Evolutionary conservation across 2,797 vertebrate genomes (phyloP), one percentile per base, ranked within the genome.

Genomic region (Sphenopsis melanotis): DNA sequence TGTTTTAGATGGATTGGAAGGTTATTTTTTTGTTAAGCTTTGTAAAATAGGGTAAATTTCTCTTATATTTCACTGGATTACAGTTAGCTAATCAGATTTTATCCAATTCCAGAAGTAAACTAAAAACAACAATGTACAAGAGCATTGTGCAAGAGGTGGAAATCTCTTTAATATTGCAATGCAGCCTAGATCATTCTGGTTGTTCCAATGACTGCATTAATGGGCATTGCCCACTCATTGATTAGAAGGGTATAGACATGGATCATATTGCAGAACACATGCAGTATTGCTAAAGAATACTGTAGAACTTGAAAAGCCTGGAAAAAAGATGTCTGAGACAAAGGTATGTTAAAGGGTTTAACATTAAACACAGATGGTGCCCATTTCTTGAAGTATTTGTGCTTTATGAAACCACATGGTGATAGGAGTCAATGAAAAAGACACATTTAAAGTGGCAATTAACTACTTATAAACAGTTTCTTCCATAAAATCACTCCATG

Each of bases 391-490:
- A 39, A 60, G 20, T 41, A 21, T 89, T 90, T 79, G 15, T 60
- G 34, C 47, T 41, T 57, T 87, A 64, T 69, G 42, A 84, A 90
- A 59, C 18, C 60, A 17, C 3, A 0, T 13, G 11, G 23, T 72
- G 39, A 61, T 55, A 36, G 3, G 21, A 68, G 32, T 79, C 55
- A 59, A 41, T 61, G 21, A 61, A 72, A 88, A 78, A 17, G 32
- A 61, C 2, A 1, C 14, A 16, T 64, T 75, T 92, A 93, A 94
- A 50, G 63, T 82, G 92, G 81, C 56, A 94, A 96, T 95, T 89
- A 97, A 78, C 74, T 91, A 39, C 57, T 37, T 84, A 30, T 85
- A 96, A 97, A 70, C 49, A 83, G 83, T 95, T 96, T 94, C 79
- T 96, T 68, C 86, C 30, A 49, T 96, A 95, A 97, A 96, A 95